Base-by-base conservation (phyloP, 2,888 invertebrate genomes). In the Brachyptera putata region DNA sequence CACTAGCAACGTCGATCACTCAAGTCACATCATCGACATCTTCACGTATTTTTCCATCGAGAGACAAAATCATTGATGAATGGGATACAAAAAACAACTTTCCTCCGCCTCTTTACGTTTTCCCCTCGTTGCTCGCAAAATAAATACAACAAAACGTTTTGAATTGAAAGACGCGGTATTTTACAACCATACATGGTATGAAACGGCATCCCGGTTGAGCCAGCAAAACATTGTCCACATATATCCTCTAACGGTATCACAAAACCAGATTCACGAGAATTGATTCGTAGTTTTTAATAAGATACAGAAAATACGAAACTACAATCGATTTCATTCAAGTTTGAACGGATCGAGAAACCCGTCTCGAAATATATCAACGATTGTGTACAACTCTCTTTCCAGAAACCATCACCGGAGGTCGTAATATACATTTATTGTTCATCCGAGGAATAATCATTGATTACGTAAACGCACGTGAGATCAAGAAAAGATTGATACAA, bases 131-230 rank as follows among this genome's bases (percentile, higher is more conserved):
- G 14, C 24, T 24, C 46, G 18, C 22, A 4, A 5, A 30, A 30
- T 11, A 30, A 30, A 30, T 30, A 9, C 46, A 22, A 11, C n/a
- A n/a, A n/a, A n/a, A n/a, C n/a, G n/a, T n/a, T n/a, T n/a, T n/a
- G n/a, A n/a, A n/a, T n/a, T n/a, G n/a, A 21, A 36, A 16, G 53
- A 36, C 53, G 34, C 34, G 34, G 36, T 53, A 53, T 53, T 53
- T 53, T 36, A 53, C 53, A 34, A 53, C 53, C 53, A 53, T 53
- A 53, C 34, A 53, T 53, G 53, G 53, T 53, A 30, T 43, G 16
- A 16, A 53, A 53, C 53, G 24, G 36, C 34, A 53, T 36, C 53
- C 36, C 53, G 34, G 34, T 24, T 26, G 49, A 50, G 30, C 26
- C 25, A 22, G 24, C 48, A 24, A 50, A 50, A 50, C 49, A 50